These are phyloP conservation scores for Leucoptera coffeella DNA, from an alignment of 2,888 invertebrate genomes.

Conservation along the genomic window DNA sequence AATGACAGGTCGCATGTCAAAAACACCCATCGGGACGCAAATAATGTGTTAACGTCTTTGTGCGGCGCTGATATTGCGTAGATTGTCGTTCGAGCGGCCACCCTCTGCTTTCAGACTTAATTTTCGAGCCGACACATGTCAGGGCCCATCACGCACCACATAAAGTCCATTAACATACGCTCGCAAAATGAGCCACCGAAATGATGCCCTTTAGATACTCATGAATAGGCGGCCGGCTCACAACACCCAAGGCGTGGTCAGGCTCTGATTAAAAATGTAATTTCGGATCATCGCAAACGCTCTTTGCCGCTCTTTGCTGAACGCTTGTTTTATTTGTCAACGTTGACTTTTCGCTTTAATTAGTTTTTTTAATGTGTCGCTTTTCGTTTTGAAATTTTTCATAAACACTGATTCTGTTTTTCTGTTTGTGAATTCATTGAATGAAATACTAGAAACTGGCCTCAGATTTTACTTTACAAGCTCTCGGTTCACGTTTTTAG, in stretches of 20 bases:
- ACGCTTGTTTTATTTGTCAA: constrained; percentile 17
- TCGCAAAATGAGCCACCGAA: constrained; percentile 26
- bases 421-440: no score
- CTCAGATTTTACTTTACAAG: no score
- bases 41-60: no score
- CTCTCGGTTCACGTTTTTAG: no score
- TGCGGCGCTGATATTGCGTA: no score
- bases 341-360: constrained; percentile 26
- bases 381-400: constrained; percentile 13
- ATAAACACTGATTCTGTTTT: no score
- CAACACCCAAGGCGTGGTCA: constrained; percentile 31
- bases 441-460: no score
- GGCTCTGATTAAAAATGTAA: constrained; percentile 42
- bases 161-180: constrained; percentile 37
- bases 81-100: no score
- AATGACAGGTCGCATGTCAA: no score
- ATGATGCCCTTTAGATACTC: constrained; percentile 33
- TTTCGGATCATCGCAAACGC: constrained; percentile 18
- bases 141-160: constrained; percentile 29
- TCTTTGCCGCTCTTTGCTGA: constrained; percentile 19
- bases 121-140: constrained; percentile 40
- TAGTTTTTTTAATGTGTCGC: constrained; percentile 24
- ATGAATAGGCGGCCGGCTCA: constrained; percentile 32
- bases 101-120: constrained; percentile 26
- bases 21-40: no score